Percentiles rank a stretch among this genome's conserved stretches.
Evolutionary conservation across 2,797 vertebrate genomes (phyloP).

Genomic region (Melanotaenia boesemani): DNA sequence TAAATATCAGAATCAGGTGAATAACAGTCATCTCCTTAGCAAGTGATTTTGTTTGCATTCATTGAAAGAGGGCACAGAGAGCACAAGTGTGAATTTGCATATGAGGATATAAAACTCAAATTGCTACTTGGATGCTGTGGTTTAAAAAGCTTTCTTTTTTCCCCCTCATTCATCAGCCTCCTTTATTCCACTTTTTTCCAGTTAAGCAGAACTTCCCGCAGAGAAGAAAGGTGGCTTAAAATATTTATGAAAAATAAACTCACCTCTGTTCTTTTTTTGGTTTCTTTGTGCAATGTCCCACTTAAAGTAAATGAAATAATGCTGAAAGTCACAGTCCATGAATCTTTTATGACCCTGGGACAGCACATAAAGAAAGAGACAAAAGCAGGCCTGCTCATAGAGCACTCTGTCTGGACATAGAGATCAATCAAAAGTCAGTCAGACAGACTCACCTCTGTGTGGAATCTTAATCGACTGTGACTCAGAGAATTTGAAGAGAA

Average conservation of each 20-base stretch:
- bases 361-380: constrained; percentile 73
- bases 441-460: constrained; percentile 42
- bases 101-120: constrained; percentile 19
- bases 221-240: constrained; percentile 31
- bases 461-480: constrained; percentile 57
- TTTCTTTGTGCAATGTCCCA: constrained; percentile 38
- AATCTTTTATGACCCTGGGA: constrained; percentile 81
- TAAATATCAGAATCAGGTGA: constrained; percentile 6
- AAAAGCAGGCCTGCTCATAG: constrained; percentile 65
- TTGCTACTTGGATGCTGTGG: constrained; percentile 7
- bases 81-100: constrained; percentile 28
- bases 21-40: constrained; percentile 2
- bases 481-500: constrained; percentile 30
- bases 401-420: constrained; percentile 51
- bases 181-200: constrained; percentile 32
- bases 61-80: constrained; percentile 20
- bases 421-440: constrained; percentile 78
- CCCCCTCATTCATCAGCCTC: constrained; percentile 25
- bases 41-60: constrained; percentile 11
- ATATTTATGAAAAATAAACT: constrained; percentile 71
- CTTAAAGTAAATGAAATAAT: constrained; percentile 77
- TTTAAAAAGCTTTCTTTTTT: constrained; percentile 14
- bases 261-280: constrained; percentile 36
- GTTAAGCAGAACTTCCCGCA: constrained; percentile 28
- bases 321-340: constrained; percentile 67